Base-by-base conservation (phyloP, 1,140 invertebrate genomes). In the Polypedilum pembai region DNA sequence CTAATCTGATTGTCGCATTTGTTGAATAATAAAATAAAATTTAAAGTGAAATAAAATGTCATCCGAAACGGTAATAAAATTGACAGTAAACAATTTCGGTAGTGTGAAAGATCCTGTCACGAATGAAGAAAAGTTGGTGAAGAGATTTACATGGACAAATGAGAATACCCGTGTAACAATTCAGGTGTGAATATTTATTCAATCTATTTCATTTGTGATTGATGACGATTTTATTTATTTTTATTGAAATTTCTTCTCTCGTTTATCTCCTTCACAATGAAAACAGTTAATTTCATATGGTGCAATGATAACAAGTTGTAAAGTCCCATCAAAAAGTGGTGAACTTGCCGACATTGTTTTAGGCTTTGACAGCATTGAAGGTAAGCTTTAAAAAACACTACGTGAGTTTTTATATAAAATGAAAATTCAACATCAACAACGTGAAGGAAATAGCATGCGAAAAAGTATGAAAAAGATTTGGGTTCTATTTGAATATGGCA, bases 361-460 rank as follows among this genome's bases (percentile, higher is more conserved):
- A 10, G 93, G 94, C 41, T 94, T 91, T 80, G 90, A 94, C 80
- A 84, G 89, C 78, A 82, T 94, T 45, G 82, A 87, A 78, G 87
- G 65, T 69, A 69, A 20, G 17, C 18, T 69, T 69, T 56, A 3
- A 56, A n/a, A 4, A 56, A 12, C 12, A 56, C 12, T 56, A 56
- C n/a, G 45, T 56, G 45, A 56, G 45, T n/a, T n/a, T 56, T 10
- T n/a, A 15, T 56, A 56, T 56, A 4, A n/a, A 56, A 33, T 33
- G 5, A 33, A 33, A 33, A 56, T 56, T 15, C 45, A 56, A n/a
- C 8, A 33, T 12, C 45, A 56, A 15, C 24, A 33, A 33, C 24
- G 24, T 33, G 24, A 33, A 33, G 1, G 24, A 33, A 33, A 33
- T 3, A 33, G 24, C 24, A 33, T 33, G 24, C 5, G 24, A 33